phyloP scores from a whole-genome alignment of 1,140 invertebrate genomes.

The Acyrthosiphon pisum region DNA sequence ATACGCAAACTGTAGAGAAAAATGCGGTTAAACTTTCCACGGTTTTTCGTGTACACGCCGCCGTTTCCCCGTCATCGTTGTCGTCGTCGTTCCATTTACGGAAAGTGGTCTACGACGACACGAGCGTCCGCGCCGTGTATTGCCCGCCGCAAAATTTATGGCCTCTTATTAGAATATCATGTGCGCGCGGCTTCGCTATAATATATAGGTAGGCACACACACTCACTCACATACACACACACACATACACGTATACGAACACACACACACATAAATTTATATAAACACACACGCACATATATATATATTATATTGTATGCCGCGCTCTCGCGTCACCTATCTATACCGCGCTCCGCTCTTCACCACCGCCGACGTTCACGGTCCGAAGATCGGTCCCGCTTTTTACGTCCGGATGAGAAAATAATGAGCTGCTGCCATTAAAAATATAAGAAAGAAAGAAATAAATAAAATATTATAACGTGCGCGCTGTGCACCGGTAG shows the following conservation, averaged over 20 bases:
- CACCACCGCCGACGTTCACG: background rate
- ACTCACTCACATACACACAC: background rate
- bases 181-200: background rate
- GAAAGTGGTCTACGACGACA: conserved; percentile 30
- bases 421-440: conserved; percentile 41
- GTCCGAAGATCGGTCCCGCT: conserved; percentile 29
- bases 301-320: background rate
- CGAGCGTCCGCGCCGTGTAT: background rate
- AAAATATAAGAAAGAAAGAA: background rate
- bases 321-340: background rate
- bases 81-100: conserved; percentile 47
- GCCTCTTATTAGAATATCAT: conserved; percentile 32
- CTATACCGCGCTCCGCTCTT: background rate
- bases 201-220: background rate
- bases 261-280: too few species aligned
- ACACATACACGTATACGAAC: too few species aligned
- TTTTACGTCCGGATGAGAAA: conserved; percentile 29
- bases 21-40: conserved; percentile 46
- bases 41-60: conserved; percentile 36
- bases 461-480: conserved; percentile 23
- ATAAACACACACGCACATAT: too few species aligned
- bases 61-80: conserved; percentile 5
- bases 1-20: background rate
- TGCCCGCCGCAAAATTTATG: conserved; percentile 36
- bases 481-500: background rate